A percentile compares a stretch with the other conserved stretches of the same genome.
Evolutionary conservation across 2,797 vertebrate species (phyloP).

Genomic region (Cuculus canorus): DNA sequence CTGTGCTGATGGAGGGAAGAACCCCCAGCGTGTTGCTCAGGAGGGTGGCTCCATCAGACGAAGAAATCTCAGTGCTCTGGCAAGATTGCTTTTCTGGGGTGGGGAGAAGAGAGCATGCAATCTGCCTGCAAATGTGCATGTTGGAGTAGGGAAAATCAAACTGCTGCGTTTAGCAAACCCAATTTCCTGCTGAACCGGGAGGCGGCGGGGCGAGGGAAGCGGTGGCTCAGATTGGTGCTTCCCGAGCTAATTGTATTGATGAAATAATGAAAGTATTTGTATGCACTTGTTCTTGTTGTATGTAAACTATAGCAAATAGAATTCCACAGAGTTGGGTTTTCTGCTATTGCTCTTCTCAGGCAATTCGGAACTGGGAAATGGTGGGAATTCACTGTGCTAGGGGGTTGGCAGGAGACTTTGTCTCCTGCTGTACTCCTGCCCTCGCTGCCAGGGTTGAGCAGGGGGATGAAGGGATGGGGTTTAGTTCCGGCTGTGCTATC

Average conservation of each 20-base stretch:
- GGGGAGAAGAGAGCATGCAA: not conserved
- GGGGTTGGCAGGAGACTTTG: not conserved
- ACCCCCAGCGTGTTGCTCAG: not conserved
- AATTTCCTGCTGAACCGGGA: conserved; percentile 45
- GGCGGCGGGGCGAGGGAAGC: not conserved
- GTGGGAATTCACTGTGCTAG: not conserved
- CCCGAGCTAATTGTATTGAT: conserved; percentile 68
- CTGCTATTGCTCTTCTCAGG: not conserved
- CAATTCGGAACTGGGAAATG: not conserved
- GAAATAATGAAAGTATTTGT: conserved; percentile 68
- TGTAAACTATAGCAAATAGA: conserved; percentile 4
- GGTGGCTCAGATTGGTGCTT: conserved; percentile 44
- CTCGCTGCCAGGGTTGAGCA: not conserved
- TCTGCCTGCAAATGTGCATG: conserved; percentile 33
- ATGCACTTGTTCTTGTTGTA: conserved; percentile 52
- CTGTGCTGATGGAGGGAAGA: not conserved
- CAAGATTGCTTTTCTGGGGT: not conserved
- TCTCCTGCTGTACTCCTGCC: not conserved
- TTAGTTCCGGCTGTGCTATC: not conserved
- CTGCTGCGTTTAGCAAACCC: conserved; percentile 11
- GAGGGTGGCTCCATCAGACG: not conserved
- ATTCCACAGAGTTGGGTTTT: not conserved
- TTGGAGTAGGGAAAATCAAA: conserved; percentile 1
- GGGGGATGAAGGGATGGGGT: not conserved
- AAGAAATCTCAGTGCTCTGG: not conserved